Conservation (phyloP, 2,888 invertebrate species). For the Philonicus albiceps region DNA sequence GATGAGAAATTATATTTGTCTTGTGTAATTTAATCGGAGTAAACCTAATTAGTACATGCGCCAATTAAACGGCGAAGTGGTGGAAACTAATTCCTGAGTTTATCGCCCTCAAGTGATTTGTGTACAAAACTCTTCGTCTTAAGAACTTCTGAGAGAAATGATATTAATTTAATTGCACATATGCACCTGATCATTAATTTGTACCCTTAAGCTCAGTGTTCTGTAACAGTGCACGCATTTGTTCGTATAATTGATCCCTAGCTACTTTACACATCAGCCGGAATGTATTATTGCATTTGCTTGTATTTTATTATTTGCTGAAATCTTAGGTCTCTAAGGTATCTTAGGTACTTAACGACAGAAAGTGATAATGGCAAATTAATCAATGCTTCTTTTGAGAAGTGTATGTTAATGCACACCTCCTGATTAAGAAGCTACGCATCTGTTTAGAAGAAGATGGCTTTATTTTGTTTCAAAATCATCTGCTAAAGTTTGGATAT, state of each 20-base stretch:
- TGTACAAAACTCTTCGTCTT: not conserved
- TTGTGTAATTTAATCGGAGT: not conserved
- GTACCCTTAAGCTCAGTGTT: not conserved
- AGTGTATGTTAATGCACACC: not conserved
- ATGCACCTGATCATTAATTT: not conserved
- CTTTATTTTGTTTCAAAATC: not conserved
- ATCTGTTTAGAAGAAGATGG: too few species aligned
- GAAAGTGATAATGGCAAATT: not conserved
- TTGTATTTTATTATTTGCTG: not conserved
- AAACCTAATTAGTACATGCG: not conserved
- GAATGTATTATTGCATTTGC: not conserved
- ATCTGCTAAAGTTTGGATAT: not conserved
- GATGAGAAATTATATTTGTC: not conserved
- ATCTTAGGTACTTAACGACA: not conserved
- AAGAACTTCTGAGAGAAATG: not conserved
- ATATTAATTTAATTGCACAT: not conserved
- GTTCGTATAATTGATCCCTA: not conserved
- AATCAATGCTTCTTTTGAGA: not conserved
- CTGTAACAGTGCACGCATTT: not conserved
- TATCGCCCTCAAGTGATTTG: not conserved
- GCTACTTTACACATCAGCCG: not conserved
- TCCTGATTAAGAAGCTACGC: not conserved
- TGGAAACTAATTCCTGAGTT: not conserved
- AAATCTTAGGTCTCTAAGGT: not conserved
- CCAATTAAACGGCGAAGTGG: not conserved